phyloP scores from a whole-genome alignment of 2,113 vertebrate genomes.

The Pedionomus torquatus region DNA sequence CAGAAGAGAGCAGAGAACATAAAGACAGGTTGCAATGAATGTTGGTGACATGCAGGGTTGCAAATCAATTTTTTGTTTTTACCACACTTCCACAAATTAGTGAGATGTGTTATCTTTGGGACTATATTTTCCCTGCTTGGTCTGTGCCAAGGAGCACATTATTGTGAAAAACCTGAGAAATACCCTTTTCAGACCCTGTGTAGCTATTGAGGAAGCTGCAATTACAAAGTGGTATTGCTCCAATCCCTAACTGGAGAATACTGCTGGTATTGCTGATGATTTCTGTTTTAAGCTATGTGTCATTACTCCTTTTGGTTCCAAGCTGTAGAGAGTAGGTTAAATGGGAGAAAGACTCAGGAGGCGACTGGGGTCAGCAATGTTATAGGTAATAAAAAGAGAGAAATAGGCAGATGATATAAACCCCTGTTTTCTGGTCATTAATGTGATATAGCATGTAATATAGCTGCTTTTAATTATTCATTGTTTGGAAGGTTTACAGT shows the following conservation, averaged over 20 bases:
- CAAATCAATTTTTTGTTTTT: background rate
- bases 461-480: slow-evolving; percentile 56
- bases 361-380: background rate
- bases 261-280: background rate
- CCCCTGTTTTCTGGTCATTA: background rate
- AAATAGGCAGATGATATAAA: background rate
- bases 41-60: background rate
- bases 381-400: background rate
- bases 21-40: background rate
- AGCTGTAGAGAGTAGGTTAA: background rate
- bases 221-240: background rate
- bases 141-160: background rate
- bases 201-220: background rate
- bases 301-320: background rate
- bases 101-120: background rate
- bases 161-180: background rate
- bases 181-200: background rate
- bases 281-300: background rate
- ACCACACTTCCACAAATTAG: background rate
- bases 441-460: slow-evolving; percentile 23
- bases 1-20: background rate
- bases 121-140: background rate
- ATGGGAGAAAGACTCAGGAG: background rate
- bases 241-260: background rate
- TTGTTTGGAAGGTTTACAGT: slow-evolving; percentile 24